Base-by-base conservation (phyloP, 2,797 vertebrate genomes). In the Artibeus jamaicensis region DNA sequence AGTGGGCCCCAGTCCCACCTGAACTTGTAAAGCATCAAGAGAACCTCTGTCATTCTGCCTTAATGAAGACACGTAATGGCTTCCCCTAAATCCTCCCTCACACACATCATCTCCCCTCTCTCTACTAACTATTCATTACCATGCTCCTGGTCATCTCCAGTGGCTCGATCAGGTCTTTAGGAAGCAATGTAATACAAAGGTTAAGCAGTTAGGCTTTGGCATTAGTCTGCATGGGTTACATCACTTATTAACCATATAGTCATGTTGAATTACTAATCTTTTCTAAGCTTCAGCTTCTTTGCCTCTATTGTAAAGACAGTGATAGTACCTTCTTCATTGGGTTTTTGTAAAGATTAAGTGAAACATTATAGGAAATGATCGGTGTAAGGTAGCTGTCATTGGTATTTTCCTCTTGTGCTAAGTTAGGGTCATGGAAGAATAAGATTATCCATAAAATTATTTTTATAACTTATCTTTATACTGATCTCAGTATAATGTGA, bases 21-120 rank as follows among this genome's bases (percentile, higher is more conserved):
- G 84, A 81, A 71, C 34, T 78, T 87, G 62, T 39, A 89, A 92
- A 85, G 18, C 48, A 62, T 95, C 48, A 92, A 88, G 85, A 77
- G n/a, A 90, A 50, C 21, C 8, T 94, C 39, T 82, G 12, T 89
- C 70, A 29, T 82, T 91, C 48, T 50, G 32, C 22, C 14, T 39
- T 90, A 79, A 70, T 59, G 55, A 86, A 88, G 46, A 57, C 48
- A 81, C 2, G 26, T 34, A 46, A 74, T 59, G 29, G 6, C 39
- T 84, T 91, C 34, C 85, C 29, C 24, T 74, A 65, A 16, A 24
- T 7, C 0, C 9, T 15, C 10, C 26, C 2, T 44, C 10, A 79
- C 0, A 50, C 24, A 9, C 9, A 26, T 53, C 55, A 39, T 93
- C 42, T 89, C 29, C 10, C 9, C n/a, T 83, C 12, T 70, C 2